Conservation (phyloP, 2,113 vertebrate genomes). For the Platycercus adscitus region DNA sequence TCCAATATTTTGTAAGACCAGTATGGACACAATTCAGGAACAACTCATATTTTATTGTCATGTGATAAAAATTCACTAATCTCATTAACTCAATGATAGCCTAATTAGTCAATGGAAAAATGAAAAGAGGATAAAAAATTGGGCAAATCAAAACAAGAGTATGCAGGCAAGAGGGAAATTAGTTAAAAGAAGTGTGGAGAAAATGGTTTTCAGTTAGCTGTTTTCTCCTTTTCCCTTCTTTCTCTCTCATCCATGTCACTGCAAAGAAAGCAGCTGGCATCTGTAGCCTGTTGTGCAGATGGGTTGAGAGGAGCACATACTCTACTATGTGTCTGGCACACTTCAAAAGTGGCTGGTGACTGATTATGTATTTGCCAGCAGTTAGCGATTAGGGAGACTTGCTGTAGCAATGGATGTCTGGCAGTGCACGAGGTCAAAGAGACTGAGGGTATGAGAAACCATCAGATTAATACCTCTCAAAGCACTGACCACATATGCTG, state of each 20-base stretch:
- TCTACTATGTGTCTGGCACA: constrained; percentile 12
- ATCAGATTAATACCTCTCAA: not conserved
- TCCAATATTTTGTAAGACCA: not conserved
- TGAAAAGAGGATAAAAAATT: not conserved
- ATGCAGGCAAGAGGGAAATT: not conserved
- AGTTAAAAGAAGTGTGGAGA: not conserved
- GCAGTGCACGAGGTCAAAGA: not conserved
- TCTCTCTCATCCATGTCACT: not conserved
- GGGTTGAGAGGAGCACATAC: constrained; percentile 53
- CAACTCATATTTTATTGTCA: not conserved
- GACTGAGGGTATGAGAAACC: not conserved
- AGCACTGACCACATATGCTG: not conserved
- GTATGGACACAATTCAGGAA: not conserved
- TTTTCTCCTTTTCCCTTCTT: not conserved
- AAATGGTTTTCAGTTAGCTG: not conserved
- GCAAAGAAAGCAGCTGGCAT: constrained; percentile 41
- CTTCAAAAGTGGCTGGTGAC: constrained; percentile 21
- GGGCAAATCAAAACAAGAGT: not conserved
- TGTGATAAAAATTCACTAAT: not conserved
- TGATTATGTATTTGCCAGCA: constrained; percentile 32
- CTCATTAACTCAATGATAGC: not conserved
- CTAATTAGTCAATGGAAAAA: not conserved
- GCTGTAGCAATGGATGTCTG: not conserved
- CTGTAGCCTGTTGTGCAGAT: constrained; percentile 53
- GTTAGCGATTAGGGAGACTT: not conserved